These are phyloP conservation scores for Caerostris extrusa DNA, from an alignment of 1,140 invertebrate genomes.

Conservation along the genomic window DNA sequence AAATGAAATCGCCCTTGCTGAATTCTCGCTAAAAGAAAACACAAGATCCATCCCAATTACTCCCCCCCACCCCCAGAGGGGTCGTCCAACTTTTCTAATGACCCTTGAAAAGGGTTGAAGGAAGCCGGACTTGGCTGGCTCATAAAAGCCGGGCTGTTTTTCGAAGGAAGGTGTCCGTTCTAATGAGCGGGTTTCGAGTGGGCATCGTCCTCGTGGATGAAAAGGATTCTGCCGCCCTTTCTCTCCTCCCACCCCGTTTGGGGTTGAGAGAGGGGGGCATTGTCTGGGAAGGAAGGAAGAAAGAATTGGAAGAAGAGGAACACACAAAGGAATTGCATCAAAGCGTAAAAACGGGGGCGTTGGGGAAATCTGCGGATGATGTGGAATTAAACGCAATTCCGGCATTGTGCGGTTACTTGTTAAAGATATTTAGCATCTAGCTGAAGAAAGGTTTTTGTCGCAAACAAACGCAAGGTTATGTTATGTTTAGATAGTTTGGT, in stretches of 20 bases:
- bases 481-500: no score
- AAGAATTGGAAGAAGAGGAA: no score
- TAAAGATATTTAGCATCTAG: no score
- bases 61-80: neutral
- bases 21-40: neutral
- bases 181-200: slow-evolving; percentile 21
- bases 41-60: slow-evolving; percentile 21
- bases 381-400: neutral
- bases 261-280: neutral
- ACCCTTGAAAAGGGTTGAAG: slow-evolving; percentile 12
- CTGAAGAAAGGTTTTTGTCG: no score
- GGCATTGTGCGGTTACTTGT: no score
- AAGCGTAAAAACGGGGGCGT: neutral
- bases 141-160: neutral
- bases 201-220: neutral
- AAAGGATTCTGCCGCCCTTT: neutral
- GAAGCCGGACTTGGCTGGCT: neutral
- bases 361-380: neutral
- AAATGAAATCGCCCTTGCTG: neutral
- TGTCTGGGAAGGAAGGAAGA: neutral
- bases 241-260: neutral
- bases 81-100: slow-evolving; percentile 32
- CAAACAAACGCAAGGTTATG: no score
- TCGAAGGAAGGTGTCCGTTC: neutral
- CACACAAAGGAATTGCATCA: neutral